Evolutionary conservation across 2,888 invertebrate species (phyloP).

Genomic region (Heliconius hortense): DNA sequence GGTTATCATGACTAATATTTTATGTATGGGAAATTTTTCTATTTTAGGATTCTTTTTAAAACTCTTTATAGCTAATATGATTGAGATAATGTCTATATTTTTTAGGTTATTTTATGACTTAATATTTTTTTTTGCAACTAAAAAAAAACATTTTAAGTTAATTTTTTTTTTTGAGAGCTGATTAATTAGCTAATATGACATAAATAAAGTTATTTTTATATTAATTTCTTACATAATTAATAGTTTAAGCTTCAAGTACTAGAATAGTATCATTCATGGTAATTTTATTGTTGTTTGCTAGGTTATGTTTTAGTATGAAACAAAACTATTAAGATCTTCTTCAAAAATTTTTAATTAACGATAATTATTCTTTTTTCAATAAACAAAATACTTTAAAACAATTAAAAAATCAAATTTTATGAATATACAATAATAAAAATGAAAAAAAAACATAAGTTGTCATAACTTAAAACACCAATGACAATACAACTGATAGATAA

Average conservation of each 20-base stretch:
- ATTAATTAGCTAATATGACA: neutral
- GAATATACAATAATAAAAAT: neutral
- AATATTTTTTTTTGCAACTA: no score
- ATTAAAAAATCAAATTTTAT: neutral
- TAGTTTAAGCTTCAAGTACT: neutral
- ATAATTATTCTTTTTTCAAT: neutral
- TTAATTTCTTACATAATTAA: neutral
- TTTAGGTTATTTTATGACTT: no score
- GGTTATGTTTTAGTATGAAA: neutral
- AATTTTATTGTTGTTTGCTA: slow-evolving; percentile 1
- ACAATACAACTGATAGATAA: neutral
- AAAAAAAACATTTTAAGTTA: neutral
- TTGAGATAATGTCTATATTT: no score
- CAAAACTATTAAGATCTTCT: neutral
- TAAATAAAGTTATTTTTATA: neutral
- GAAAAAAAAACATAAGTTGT: neutral
- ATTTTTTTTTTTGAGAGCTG: neutral
- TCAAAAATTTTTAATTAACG: neutral
- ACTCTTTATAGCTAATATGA: neutral
- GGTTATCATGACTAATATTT: slow-evolving; percentile 5
- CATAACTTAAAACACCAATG: neutral
- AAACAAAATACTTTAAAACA: neutral
- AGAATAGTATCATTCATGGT: neutral
- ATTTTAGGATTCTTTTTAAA: neutral
- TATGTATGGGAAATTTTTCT: neutral